A percentile compares a stretch with the other conserved stretches of the same genome.
Evolutionary conservation across 2,113 vertebrate genomes (phyloP).

Genomic region (Amia ocellicauda): DNA sequence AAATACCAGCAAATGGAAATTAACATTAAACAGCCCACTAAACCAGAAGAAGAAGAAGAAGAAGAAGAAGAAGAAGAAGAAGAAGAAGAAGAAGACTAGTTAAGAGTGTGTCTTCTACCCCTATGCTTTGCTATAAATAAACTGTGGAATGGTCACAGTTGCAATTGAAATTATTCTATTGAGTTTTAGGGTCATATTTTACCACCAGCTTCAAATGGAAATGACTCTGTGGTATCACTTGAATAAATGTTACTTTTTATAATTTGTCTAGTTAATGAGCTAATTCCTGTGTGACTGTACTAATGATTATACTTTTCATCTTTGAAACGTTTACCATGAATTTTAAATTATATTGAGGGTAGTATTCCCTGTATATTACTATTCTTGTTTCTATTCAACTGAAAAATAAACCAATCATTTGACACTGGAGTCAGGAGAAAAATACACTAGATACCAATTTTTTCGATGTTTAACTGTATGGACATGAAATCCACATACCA

Average conservation of each 20-base stretch:
- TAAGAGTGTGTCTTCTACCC: too few species aligned
- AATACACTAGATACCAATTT: too few species aligned
- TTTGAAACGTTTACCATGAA: not conserved
- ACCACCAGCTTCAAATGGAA: not conserved
- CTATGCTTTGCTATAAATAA: not conserved
- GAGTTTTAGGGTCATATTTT: not conserved
- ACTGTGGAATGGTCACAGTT: not conserved
- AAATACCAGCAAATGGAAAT: too few species aligned
- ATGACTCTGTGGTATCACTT: not conserved
- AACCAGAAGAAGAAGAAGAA: too few species aligned
- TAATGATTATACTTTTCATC: not conserved
- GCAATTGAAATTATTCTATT: not conserved
- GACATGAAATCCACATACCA: too few species aligned
- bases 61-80: too few species aligned
- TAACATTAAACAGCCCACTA: too few species aligned
- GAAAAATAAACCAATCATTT: too few species aligned
- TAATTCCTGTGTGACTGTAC: not conserved
- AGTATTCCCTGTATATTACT: not conserved
- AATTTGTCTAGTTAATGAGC: not conserved
- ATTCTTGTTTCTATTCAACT: not conserved
- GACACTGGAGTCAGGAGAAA: too few species aligned
- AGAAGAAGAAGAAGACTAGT: too few species aligned
- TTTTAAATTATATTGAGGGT: not conserved
- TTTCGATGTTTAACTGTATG: too few species aligned
- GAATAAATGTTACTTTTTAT: not conserved